phyloP scores from a whole-genome alignment of 2,113 vertebrate species.

The Ranitomeya variabilis region DNA sequence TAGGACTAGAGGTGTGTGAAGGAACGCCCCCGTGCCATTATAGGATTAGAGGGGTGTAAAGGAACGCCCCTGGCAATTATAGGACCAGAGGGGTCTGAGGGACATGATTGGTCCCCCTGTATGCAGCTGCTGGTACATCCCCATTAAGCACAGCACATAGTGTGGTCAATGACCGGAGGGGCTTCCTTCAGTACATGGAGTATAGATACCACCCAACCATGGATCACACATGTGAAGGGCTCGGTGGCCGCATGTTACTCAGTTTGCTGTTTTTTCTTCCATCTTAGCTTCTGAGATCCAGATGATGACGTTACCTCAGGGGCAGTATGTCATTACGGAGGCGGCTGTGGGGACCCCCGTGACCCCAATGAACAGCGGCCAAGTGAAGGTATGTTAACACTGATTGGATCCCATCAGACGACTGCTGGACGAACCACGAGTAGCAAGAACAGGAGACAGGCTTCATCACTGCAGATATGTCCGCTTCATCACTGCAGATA shows the following conservation, averaged over 20 bases:
- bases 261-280: not conserved
- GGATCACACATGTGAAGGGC: not conserved
- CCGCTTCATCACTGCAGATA: no score
- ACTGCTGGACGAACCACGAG: no score
- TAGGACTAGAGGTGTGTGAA: no score
- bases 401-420: not conserved
- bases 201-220: not conserved
- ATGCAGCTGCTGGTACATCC: no score
- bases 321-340: slow-evolving; percentile 96
- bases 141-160: not conserved
- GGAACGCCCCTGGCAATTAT: no score
- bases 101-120: no score
- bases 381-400: slow-evolving; percentile 86
- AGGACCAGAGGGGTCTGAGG: no score
- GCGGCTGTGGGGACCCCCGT: slow-evolving; percentile 81
- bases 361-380: slow-evolving; percentile 81
- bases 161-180: not conserved
- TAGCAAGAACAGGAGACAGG: no score
- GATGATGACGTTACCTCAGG: slow-evolving; percentile 88
- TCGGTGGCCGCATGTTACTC: not conserved
- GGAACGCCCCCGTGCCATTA: no score
- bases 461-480: no score
- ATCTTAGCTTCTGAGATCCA: slow-evolving; percentile 91
- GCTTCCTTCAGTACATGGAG: not conserved
- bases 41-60: no score